Base-by-base conservation (phyloP, 2,113 vertebrate genomes). In the Antigone vipio region DNA sequence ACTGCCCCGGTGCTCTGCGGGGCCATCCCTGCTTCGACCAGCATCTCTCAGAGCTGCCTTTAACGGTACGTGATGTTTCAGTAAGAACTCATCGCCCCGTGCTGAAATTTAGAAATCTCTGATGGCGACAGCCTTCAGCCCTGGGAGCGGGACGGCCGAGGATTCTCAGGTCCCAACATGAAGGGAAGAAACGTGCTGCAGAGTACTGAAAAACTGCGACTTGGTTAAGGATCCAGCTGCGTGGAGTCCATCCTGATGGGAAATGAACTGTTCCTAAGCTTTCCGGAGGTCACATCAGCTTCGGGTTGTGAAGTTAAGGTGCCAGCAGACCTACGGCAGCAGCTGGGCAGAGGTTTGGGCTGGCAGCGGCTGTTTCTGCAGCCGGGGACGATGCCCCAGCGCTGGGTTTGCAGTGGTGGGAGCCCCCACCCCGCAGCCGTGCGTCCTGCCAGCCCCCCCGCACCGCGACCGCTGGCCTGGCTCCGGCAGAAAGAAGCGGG, bases 301-400 rank as follows among this genome's bases (percentile, higher is more conserved):
- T 30, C 21, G 3, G 17, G 11, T 45, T 3, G 4, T 30, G 77
- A 30, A 4, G 45, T 29, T 11, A 1, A 1, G 0, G n/a, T 15
- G 50, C 38, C 9, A 9, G 5, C 18, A 8, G 35, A 21, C n/a
- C 30, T 7, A 3, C 12, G 3, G 5, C 45, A 13, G 52, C 74
- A 30, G 18, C 45, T 52, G 17, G 66, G 34, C 12, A 3, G 75
- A 26, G n/a, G 30, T 4, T 12, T 23, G 82, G 68, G 60, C n/a
- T 35, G 35, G 56, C 42, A 27, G 72, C 1, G 3, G 47, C 47
- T 9, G 1, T 16, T 23, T 9, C 45, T 27, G 22, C 53, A 34
- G 44, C 27, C 0, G 1, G 27, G 53, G 34, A 29, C n/a, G 38
- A 60, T 1, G 3, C 30, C 42, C 34, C 18, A 9, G 26, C 5